Evolutionary conservation across 2,888 invertebrate genomes (phyloP), one percentile per base, ranked within the genome.

Genomic region (Drosophila ochracea): DNA sequence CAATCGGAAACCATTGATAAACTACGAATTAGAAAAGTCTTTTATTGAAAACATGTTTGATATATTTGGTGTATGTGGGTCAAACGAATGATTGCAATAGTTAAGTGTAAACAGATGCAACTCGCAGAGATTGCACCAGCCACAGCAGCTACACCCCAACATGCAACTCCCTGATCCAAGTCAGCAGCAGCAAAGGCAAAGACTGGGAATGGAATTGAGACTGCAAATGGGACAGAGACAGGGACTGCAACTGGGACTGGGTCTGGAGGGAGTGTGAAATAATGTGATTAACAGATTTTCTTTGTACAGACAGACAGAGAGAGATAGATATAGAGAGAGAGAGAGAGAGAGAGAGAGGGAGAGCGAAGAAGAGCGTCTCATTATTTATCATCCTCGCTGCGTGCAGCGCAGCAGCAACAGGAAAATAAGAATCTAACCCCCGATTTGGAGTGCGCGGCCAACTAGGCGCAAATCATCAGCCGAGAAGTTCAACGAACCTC

Each of bases 401-500:
- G 28, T 52, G 62, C 59, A 68, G 33, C 72, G 60, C 30, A 57
- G 54, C 43, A 71, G 78, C 72, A 72, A 68, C 72, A 80, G 78
- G 79, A 80, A 76, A 82, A 71, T 69, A 63, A 74, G 73, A 77
- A 73, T 85, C 80, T 80, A 87, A 82, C 82, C 88, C 89, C 84
- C 76, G 82, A 71, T 78, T 75, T 75, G 77, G 68, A 66, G 55
- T 67, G 76, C 69, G 65, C 57, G 54, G 70, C 67, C 69, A 73
- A 69, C 84, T 83, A 75, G 84, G 87, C 84, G 81, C 84, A 83
- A 87, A 76, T 83, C 84, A 82, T 73, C 78, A 80, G 76, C 74
- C 80, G 76, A 70, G 70, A 83, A 88, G 88, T 90, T 90, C 88
- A 90, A 78, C 76, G 88, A 90, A 86, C 88, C 71, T 60, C 59